Base-by-base conservation (phyloP, 2,888 invertebrate genomes). In the Phyllotreta cruciferae region DNA sequence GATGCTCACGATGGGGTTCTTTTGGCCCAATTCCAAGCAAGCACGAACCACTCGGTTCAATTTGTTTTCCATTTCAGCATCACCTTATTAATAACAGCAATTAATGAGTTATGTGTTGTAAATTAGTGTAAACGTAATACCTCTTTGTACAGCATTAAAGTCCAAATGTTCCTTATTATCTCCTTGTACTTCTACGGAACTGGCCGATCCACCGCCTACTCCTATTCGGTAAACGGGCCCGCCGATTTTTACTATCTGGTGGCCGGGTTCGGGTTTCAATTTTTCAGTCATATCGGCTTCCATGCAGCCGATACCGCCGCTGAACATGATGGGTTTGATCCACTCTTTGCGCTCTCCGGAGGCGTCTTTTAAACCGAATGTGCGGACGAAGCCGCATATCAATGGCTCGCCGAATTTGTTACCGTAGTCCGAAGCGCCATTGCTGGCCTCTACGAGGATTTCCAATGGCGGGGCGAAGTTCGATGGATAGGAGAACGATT, bases 351-450 rank as follows among this genome's bases (percentile, higher is more conserved):
- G 85, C 45, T 79, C 79, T 10, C 74, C 74, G 13, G 67, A 88
- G 0, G 84, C 83, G 73, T 91, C 87, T 14, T 84, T 83, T 77
- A 93, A 82, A 0, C 98, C 98, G 79, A 94, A 98, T 0, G 96
- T 92, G 58, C 97, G 87, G 0, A 92, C 91, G 80, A 98, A 98
- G 5, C 98, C 98, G 75, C 86, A 82, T 67, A 98, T 87, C 0
- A 98, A 86, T 0, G 98, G 98, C 80, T 99, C 98, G 0, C 98
- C 98, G 82, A 98, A 99, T 83, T 99, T 98, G 81, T 99, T 99
- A 6, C 98, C 98, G 80, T 98, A 99, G 80, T 99, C 98, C 0
- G 97, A 97, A 2, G 98, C 98, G 1, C 98, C 98, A 79, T 98
- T 95, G 79, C 96, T 96, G 0, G 98, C 98, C 81, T 98, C 96